Base-by-base conservation (phyloP, 2,888 invertebrate species). In the Amphipyra berbera region DNA sequence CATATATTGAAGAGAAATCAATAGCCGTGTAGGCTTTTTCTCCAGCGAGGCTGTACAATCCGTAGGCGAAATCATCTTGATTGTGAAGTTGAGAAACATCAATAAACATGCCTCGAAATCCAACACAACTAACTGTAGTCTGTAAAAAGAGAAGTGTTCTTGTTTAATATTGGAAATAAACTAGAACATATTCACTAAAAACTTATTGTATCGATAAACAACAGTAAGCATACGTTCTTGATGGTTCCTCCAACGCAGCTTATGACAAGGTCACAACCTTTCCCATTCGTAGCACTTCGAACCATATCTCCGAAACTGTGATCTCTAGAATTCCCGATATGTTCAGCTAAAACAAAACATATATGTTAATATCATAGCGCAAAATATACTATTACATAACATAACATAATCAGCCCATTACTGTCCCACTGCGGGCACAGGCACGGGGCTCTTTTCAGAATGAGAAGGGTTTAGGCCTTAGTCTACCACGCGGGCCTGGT, bases 281-380 rank as follows among this genome's bases (percentile, higher is more conserved):
- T 3, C 7, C 73, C 68, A 2, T 72, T 67, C 6, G 81, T 78
- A 4, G 45, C 58, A 9, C 0, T 41, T 21, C 62, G 21, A 35
- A 82, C 57, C 59, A 77, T 68, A 13, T 82, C 73, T 48, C 21
- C 44, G 30, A 83, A 91, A 30, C 76, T 78, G 0, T 62, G 9
- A 49, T 91, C 85, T 0, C 90, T 81, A 1, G 90, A 91, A 64
- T 84, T 84, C 12, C 88, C 88, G n/a, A 92, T 86, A 27, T 90
- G 69, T 2, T 86, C 80, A 49, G 80, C 91, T 91, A 68, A 47
- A 85, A 86, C n/a, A 10, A 15, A 45, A 49, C 37, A 37, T 10
- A 10, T 37, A 30, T 6, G 6, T n/a, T n/a, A 30, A 30, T 30
- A 30, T 30, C 7, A 30, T 7, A 30, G 30, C 6, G 7, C 6